phyloP scores from a whole-genome alignment of 2,888 invertebrate species.

The Nineta flava region DNA sequence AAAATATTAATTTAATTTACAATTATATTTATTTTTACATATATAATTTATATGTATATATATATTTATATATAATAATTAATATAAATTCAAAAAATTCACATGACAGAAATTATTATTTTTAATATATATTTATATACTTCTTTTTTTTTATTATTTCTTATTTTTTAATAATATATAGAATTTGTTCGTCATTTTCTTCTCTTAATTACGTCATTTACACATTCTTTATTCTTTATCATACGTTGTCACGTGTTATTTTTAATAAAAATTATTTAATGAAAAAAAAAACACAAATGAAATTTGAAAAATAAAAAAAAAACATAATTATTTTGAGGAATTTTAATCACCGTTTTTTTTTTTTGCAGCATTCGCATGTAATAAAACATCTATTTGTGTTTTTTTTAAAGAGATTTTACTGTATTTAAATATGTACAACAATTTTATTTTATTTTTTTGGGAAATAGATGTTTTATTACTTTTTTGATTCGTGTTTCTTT shows the following conservation, averaged over 20 bases:
- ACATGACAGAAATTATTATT: slow-evolving; percentile 27
- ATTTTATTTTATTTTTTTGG: too few relatives aligned
- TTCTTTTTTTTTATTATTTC: not conserved
- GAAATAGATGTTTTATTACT: too few relatives aligned
- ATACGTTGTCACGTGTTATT: too few relatives aligned
- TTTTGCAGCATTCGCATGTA: not conserved
- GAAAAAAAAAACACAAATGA: not conserved
- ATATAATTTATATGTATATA: slow-evolving; percentile 28
- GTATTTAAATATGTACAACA: too few relatives aligned
- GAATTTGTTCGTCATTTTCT: not conserved
- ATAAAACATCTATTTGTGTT: too few relatives aligned
- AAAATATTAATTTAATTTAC: slow-evolving; percentile 18
- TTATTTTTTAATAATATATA: slow-evolving; percentile 3
- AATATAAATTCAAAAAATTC: slow-evolving; percentile 28
- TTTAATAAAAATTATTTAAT: not conserved
- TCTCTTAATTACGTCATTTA: not conserved
- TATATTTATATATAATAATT: slow-evolving; percentile 12
- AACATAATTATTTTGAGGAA: not conserved
- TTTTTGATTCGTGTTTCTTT: too few relatives aligned
- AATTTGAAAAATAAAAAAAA: not conserved
- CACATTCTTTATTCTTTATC: too few relatives aligned
- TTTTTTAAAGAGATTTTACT: too few relatives aligned
- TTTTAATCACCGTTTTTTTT: not conserved
- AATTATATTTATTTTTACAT: slow-evolving; percentile 31
- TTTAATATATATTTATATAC: slow-evolving; percentile 1